Conservation (phyloP, 2,797 vertebrate species). For the Microctenopoma lineatum region DNA sequence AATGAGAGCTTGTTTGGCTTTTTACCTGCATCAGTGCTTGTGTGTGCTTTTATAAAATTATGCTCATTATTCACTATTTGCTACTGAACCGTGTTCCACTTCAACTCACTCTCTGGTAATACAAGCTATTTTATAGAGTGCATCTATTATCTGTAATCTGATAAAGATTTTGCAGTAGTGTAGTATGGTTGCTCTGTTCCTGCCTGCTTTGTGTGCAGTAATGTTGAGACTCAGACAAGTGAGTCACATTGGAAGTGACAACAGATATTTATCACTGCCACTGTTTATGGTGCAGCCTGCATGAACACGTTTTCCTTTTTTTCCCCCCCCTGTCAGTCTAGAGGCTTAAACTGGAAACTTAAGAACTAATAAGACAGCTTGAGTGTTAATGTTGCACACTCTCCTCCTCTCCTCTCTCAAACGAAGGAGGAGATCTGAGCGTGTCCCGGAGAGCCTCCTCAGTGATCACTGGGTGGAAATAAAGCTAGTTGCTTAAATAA, state of each 20-base stretch:
- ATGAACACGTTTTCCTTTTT: conserved; percentile 59
- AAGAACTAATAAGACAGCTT: conserved; percentile 76
- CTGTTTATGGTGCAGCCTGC: conserved; percentile 73
- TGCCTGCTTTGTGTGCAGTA: conserved; percentile 66
- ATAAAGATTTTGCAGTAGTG: conserved; percentile 72
- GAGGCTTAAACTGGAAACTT: conserved; percentile 61
- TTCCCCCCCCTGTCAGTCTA: conserved; percentile 64
- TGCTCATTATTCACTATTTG: conserved; percentile 70
- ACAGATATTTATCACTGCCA: conserved; percentile 83
- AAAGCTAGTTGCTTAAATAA: conserved; percentile 66
- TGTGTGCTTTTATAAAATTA: conserved; percentile 64
- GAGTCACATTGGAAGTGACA: conserved; percentile 81
- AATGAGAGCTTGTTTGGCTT: conserved; percentile 48
- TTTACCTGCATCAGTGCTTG: conserved; percentile 59
- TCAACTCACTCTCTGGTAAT: conserved; percentile 66
- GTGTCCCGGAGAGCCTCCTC: conserved; percentile 53
- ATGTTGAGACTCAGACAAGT: conserved; percentile 74
- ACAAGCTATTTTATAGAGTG: conserved; percentile 71
- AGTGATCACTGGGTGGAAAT: conserved; percentile 55
- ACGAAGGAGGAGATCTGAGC: conserved; percentile 66
- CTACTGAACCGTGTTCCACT: conserved; percentile 47
- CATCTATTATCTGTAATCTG: conserved; percentile 78
- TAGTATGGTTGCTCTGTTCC: conserved; percentile 54
- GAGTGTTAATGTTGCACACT: conserved; percentile 55
- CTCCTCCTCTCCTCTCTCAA: conserved; percentile 51